Percentiles rank a stretch among this genome's conserved stretches.
Evolutionary conservation across 2,888 invertebrate species (phyloP).

Genomic region (Acrocyrtus sp.): DNA sequence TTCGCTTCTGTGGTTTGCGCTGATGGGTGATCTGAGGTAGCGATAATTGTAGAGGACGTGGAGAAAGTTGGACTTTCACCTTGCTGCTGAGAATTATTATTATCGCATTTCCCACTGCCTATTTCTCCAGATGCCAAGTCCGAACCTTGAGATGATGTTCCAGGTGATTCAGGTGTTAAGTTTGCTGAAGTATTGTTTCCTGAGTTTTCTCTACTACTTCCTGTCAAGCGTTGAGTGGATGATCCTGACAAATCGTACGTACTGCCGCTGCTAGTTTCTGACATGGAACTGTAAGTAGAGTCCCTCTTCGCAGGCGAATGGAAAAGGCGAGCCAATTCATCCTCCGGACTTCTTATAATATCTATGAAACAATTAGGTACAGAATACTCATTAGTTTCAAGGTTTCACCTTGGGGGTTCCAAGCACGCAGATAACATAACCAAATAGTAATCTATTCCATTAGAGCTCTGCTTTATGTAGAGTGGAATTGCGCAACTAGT

Average conservation of each 20-base stretch:
- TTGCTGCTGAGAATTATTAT: slow-evolving; percentile 12
- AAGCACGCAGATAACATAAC: no score
- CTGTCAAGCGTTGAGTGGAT: slow-evolving; percentile 34
- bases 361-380: slow-evolving; percentile 48
- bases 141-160: slow-evolving; percentile 17
- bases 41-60: slow-evolving; percentile 22
- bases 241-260: slow-evolving; percentile 56
- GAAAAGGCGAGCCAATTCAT: slow-evolving; percentile 61
- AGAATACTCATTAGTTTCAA: no score
- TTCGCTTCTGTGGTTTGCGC: neutral
- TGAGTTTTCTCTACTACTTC: slow-evolving; percentile 32
- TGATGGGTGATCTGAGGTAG: slow-evolving; percentile 21
- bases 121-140: slow-evolving; percentile 6
- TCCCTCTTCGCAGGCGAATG: slow-evolving; percentile 58
- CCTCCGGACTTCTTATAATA: slow-evolving; percentile 60
- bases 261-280: slow-evolving; percentile 57
- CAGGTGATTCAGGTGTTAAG: slow-evolving; percentile 57
- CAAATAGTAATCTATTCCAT: no score
- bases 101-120: neutral
- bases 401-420: no score
- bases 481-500: no score
- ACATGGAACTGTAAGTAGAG: slow-evolving; percentile 63
- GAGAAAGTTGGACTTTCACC: slow-evolving; percentile 40
- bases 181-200: slow-evolving; percentile 48
- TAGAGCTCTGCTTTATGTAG: no score